Conservation (phyloP, 2,888 invertebrate species). For the Congeria kusceri region DNA sequence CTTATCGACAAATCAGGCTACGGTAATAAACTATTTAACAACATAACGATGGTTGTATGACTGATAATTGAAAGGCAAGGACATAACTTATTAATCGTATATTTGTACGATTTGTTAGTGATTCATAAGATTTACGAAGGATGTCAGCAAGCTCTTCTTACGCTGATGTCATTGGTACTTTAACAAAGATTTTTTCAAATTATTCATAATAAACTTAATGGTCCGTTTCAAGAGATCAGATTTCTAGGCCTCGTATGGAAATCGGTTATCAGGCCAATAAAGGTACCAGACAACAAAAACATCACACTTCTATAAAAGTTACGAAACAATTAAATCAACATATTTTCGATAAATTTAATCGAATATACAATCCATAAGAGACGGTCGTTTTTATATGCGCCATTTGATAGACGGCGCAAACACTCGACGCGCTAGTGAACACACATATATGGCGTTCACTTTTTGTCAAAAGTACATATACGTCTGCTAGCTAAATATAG, state of each 20-base stretch:
- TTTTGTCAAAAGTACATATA: no score
- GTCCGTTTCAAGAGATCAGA: background rate
- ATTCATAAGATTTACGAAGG: constrained; percentile 15
- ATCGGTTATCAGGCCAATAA: background rate
- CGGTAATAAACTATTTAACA: constrained; percentile 19
- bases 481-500: no score
- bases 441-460: no score
- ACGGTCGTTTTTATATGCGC: constrained; percentile 18
- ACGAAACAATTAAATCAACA: constrained; percentile 4
- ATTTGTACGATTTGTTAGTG: constrained; percentile 32
- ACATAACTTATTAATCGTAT: background rate
- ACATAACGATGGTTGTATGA: constrained; percentile 21
- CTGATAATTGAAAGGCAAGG: constrained; percentile 18
- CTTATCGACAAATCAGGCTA: constrained; percentile 14
- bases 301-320: background rate
- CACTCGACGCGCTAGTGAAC: constrained; percentile 2
- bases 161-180: constrained; percentile 12
- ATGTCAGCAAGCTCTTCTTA: constrained; percentile 5
- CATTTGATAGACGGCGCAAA: background rate
- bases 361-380: constrained; percentile 13
- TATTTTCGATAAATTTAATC: constrained; percentile 16
- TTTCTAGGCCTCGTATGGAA: constrained; percentile 7
- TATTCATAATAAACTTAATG: constrained; percentile 33
- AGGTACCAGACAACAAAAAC: constrained; percentile 2
- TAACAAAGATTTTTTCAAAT: constrained; percentile 28